These are phyloP conservation scores for Limnephilus auricula DNA, from an alignment of 2,888 invertebrate species.

Conservation along the genomic window DNA sequence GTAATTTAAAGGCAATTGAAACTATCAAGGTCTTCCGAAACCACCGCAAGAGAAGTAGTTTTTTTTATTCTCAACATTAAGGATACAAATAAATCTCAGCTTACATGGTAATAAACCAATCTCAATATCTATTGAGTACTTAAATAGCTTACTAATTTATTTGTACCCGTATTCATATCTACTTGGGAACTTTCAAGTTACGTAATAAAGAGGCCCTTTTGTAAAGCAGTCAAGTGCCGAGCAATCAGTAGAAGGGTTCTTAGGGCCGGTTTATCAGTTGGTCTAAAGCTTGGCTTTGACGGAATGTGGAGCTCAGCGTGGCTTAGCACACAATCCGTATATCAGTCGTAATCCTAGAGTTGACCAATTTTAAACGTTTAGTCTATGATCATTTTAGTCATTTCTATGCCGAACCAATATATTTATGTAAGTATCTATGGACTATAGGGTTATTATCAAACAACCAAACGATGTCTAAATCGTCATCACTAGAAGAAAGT, in stretches of 20 bases:
- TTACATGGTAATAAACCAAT: slow-evolving; percentile 3
- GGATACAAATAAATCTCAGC: not conserved
- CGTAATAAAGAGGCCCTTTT: slow-evolving; percentile 13
- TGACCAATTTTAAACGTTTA: too few relatives aligned
- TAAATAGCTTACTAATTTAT: slow-evolving; percentile 5
- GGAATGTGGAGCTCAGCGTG: too few relatives aligned
- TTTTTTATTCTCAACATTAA: not conserved
- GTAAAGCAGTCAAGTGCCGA: slow-evolving; percentile 9
- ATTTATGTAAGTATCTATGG: too few relatives aligned
- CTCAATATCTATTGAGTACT: not conserved
- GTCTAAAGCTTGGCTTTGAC: too few relatives aligned
- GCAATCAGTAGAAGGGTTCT: slow-evolving; percentile 29
- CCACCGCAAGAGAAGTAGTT: not conserved
- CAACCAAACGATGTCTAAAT: too few relatives aligned
- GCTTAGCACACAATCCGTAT: too few relatives aligned
- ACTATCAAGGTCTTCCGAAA: not conserved
- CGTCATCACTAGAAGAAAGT: too few relatives aligned
- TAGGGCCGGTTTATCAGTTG: too few relatives aligned
- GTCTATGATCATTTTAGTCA: too few relatives aligned
- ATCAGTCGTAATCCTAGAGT: too few relatives aligned
- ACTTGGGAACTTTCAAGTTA: slow-evolving; percentile 5
- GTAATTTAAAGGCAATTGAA: not conserved
- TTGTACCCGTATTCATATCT: slow-evolving; percentile 32
- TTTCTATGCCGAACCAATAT: too few relatives aligned
- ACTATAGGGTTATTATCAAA: too few relatives aligned